Base-by-base conservation (phyloP, 2,797 vertebrate genomes). In the Catharus ustulatus region DNA sequence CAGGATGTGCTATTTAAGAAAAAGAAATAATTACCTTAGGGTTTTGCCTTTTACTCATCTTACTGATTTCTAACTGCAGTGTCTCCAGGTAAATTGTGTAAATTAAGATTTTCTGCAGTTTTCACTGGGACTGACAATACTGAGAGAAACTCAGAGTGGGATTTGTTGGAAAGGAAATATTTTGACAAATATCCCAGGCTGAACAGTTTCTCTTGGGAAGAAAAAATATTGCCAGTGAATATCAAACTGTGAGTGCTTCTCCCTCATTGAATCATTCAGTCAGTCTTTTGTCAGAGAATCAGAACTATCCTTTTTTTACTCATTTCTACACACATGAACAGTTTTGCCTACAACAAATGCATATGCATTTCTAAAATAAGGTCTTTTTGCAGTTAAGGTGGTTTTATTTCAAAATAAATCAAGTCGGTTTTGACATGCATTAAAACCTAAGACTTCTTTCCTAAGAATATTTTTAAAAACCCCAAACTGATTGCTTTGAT, bases 181-280 rank as follows among this genome's bases (percentile, higher is more conserved):
- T 51, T 66, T 38, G 18, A 32, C 54, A 43, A 71, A 78, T 8
- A 74, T 71, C 16, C 8, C 5, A 54, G 10, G 9, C 12, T 42
- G 21, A 71, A 48, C 5, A 57, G 5, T 49, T 63, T 42, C 24
- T 64, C 30, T 49, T 67, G 12, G 43, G 27, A 71, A 78, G 23
- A 45, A 75, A 55, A 87, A n/a, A 13, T 1, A 0, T 22, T 54
- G 15, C 19, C 46, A 71, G 10, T 30, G 9, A 68, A 38, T 45
- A 68, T 27, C 30, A 54, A 68, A 81, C 8, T 46, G 2, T 14
- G 42, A 45, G 17, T 66, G 11, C 9, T 61, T 67, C 24, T 78
- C 21, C 17, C 8, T 24, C 27, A 51, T 4, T 0, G 0, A 54
- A 21, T 46, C 1, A 1, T 36, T 10, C 26, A 54, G 34, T 30